A percentile compares a stretch with the other conserved stretches of the same genome.
Evolutionary conservation across 2,113 vertebrate genomes (phyloP).

Genomic region (Propithecus coquereli): DNA sequence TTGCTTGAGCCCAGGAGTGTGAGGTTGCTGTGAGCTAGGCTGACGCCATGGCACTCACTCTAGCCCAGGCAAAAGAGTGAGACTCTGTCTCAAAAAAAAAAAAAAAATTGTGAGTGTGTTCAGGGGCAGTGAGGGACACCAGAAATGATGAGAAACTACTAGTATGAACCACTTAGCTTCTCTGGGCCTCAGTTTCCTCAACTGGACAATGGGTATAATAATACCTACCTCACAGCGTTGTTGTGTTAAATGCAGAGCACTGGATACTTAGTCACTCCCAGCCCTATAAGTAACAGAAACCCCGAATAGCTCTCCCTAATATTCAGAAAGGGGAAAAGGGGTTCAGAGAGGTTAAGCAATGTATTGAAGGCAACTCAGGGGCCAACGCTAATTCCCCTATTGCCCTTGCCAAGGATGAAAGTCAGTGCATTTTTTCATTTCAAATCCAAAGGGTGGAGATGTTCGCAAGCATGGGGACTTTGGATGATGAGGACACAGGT

Average conservation of each 20-base stretch:
- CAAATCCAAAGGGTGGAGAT: background rate
- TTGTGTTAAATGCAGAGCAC: background rate
- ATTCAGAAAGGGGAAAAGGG: background rate
- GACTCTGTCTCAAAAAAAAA: too few relatives aligned
- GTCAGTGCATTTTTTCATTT: background rate
- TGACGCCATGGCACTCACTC: too few relatives aligned
- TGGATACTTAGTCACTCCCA: background rate
- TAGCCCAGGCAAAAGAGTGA: too few relatives aligned
- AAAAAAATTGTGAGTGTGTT: background rate
- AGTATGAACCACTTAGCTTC: background rate
- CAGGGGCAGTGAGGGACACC: background rate
- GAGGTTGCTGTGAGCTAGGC: too few relatives aligned
- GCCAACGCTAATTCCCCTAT: background rate
- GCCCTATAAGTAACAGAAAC: background rate
- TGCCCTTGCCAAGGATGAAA: background rate
- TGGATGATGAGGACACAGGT: background rate
- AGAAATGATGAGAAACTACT: background rate
- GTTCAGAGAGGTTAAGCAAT: background rate
- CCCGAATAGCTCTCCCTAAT: background rate
- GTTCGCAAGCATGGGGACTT: background rate
- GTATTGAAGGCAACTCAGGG: background rate
- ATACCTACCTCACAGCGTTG: background rate
- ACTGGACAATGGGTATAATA: background rate
- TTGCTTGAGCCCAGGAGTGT: too few relatives aligned
- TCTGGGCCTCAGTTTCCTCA: background rate